These are phyloP conservation scores for Scaptomyza pallida DNA, from an alignment of 1,140 invertebrate genomes.

Conservation along the genomic window DNA sequence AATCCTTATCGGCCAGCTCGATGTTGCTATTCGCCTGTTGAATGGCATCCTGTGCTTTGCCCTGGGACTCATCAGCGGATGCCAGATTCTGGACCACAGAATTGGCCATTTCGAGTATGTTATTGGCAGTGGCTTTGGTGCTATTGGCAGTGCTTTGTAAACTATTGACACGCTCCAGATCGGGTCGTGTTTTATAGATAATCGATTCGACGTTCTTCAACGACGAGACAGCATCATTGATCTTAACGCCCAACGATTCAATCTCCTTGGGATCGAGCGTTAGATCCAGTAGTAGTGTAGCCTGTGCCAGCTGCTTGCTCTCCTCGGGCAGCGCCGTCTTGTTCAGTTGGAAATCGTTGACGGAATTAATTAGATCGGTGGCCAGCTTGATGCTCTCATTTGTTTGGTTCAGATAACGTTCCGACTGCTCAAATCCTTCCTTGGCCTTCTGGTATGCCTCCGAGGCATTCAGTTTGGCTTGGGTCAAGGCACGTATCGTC, in stretches of 20 bases:
- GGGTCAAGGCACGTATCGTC: slow-evolving; percentile 85
- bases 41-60: slow-evolving; percentile 91
- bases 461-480: slow-evolving; percentile 86
- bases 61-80: slow-evolving; percentile 91
- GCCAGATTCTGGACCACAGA: slow-evolving; percentile 86
- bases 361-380: slow-evolving; percentile 87
- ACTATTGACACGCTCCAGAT: slow-evolving; percentile 89
- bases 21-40: slow-evolving; percentile 92
- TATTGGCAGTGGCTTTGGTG: slow-evolving; percentile 88
- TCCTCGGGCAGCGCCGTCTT: slow-evolving; percentile 92
- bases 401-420: slow-evolving; percentile 84
- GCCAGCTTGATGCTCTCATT: slow-evolving; percentile 85
- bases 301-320: slow-evolving; percentile 90
- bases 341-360: slow-evolving; percentile 90
- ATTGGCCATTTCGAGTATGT: slow-evolving; percentile 86
- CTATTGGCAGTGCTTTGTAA: slow-evolving; percentile 91
- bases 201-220: slow-evolving; percentile 96
- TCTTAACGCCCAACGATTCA: slow-evolving; percentile 90
- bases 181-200: slow-evolving; percentile 92
- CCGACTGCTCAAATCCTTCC: slow-evolving; percentile 84
- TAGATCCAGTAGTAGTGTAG: slow-evolving; percentile 88
- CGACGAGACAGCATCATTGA: slow-evolving; percentile 93
- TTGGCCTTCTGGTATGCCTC: slow-evolving; percentile 85
- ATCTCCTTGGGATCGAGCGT: slow-evolving; percentile 94
- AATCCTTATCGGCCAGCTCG: slow-evolving; percentile 89